Evolutionary conservation across 2,113 vertebrate genomes (phyloP).

Genomic region (Ellobius talpinus): DNA sequence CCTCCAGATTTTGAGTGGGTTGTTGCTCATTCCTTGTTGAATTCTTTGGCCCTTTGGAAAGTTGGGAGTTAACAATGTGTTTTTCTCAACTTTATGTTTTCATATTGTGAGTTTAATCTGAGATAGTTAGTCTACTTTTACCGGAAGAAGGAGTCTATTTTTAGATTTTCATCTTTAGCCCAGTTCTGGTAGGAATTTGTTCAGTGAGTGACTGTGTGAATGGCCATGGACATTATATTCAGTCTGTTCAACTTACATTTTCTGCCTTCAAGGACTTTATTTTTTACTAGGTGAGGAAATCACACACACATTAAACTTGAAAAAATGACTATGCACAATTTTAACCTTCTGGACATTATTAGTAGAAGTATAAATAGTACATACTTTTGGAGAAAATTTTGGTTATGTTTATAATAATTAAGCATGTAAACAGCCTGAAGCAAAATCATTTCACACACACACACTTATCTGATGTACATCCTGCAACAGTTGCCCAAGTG

Average conservation of each 20-base stretch:
- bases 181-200: conserved; percentile 14
- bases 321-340: not conserved
- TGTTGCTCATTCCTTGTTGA: not conserved
- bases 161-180: conserved; percentile 35
- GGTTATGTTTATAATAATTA: conserved; percentile 35
- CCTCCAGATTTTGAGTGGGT: not conserved
- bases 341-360: not conserved
- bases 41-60: conserved; percentile 21
- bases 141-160: conserved; percentile 12
- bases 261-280: not conserved
- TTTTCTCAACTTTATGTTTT: conserved; percentile 28
- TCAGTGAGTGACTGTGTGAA: not conserved
- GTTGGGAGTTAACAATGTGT: not conserved
- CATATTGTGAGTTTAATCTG: conserved; percentile 7
- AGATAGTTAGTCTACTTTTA: not conserved
- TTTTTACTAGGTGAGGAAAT: not conserved
- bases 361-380: conserved; percentile 2
- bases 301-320: not conserved
- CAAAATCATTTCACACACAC: not conserved
- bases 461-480: conserved; percentile 14
- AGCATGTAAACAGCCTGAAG: not conserved
- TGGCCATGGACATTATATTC: not conserved
- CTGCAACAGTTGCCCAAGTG: not conserved
- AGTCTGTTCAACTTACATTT: not conserved
- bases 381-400: conserved; percentile 22